Base-by-base conservation (phyloP, 2,797 vertebrate genomes). In the Cygnus olor region DNA sequence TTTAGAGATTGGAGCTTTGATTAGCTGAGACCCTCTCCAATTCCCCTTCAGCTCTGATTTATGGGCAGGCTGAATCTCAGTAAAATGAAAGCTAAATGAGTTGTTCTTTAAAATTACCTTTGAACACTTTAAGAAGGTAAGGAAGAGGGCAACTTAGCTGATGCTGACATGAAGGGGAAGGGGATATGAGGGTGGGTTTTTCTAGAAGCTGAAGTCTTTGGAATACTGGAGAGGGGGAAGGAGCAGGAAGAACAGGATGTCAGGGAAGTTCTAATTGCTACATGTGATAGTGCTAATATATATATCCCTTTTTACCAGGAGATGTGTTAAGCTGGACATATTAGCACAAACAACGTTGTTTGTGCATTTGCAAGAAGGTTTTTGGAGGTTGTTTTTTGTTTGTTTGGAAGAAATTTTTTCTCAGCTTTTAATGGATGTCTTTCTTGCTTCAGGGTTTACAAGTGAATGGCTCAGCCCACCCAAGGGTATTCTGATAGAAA, bases 21-120 rank as follows among this genome's bases (percentile, higher is more conserved):
- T 98, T 98, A 98, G 97, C 97, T 95, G 84, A 94, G 97, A 96
- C 96, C 88, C 94, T 97, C 96, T 98, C 94, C 91, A 95, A 82
- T 96, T 92, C 96, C 95, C 95, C 95, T 95, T 97, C 85, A 94
- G 83, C 76, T 73, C 94, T 97, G 98, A 98, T 98, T 98, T 98
- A 97, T 96, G 96, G 93, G 93, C 95, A 96, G 87, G 89, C 95
- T 95, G 95, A 96, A 95, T 94, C 85, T 81, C 83, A 84, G 85
- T 91, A 95, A 97, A 98, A 97, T 97, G 97, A 98, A 98, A 98
- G 94, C 97, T 97, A 97, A 97, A 97, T 97, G 96, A 97, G 96
- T 94, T 96, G 95, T 96, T 98, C 93, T 98, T 97, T 97, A 97
- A 96, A 97, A 98, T 97, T 96, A 97, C 96, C 94, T 98, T 95